Conservation (phyloP, 2,888 invertebrate species). For the Tetropium fuscum region DNA sequence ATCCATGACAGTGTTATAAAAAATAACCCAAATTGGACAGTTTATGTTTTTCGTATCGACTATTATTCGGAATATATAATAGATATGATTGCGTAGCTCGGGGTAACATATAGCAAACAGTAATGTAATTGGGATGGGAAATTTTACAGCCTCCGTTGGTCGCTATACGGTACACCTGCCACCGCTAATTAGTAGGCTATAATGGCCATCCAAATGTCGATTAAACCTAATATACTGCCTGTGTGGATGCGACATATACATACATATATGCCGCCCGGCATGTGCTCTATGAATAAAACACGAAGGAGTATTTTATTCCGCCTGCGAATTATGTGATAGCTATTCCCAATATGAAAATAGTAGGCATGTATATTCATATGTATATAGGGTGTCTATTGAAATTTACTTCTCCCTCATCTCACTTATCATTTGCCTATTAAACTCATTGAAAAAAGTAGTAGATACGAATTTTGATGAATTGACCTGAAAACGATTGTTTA, state of each 20-base stretch:
- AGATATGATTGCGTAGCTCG: constrained; percentile 36
- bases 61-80: constrained; percentile 32
- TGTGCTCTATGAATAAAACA: constrained; percentile 39
- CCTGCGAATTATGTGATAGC: constrained; percentile 23
- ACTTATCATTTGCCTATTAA: not conserved
- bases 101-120: constrained; percentile 44
- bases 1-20: too few species aligned
- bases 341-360: constrained; percentile 17
- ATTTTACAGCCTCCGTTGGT: constrained; percentile 58
- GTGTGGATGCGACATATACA: constrained; percentile 46
- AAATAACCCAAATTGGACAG: too few species aligned
- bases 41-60: too few species aligned
- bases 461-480: not conserved
- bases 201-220: constrained; percentile 65
- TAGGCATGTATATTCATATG: not conserved
- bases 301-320: constrained; percentile 38
- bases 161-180: constrained; percentile 65
- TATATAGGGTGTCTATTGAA: too few species aligned
- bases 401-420: not conserved
- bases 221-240: constrained; percentile 64
- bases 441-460: not conserved
- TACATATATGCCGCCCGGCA: constrained; percentile 36
- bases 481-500: not conserved
- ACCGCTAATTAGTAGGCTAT: constrained; percentile 66
- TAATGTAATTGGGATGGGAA: constrained; percentile 56